Evolutionary conservation across 2,113 vertebrate genomes (phyloP), one percentile per base, ranked within the genome.

Genomic region (Naja naja): DNA sequence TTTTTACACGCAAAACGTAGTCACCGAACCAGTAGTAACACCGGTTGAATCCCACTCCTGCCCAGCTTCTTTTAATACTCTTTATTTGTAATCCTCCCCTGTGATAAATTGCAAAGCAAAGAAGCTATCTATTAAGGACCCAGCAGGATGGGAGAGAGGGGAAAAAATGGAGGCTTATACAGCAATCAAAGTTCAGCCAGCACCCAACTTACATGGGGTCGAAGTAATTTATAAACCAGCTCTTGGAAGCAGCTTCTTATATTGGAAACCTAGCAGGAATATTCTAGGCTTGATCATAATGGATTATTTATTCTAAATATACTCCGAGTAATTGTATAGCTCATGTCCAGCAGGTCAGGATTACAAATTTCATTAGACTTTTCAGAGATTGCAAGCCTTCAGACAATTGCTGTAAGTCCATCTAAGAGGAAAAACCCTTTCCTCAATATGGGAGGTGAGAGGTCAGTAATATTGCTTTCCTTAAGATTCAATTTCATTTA

Each of bases 351-450:
- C 96, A 98, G 97, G 97, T 97, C 97, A 93, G 96, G 97, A 98
- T 98, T 98, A 98, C 96, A 95, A 94, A 98, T 97, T 98, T 96
- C 95, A 98, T 98, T 97, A 97, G 89, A 95, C 95, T 97, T 98
- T 98, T 96, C 91, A 95, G 96, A 96, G 89, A 97, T 94, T 97
- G 95, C 97, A 96, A 98, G 97, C 94, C 97, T 98, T 97, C 97
- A 96, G 97, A 97, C 96, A 98, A 97, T 98, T 98, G 98, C 96
- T 30, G 0, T 98, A 98, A 98, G 93, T 97, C 97, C 92, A 96
- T 93, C 95, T 96, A 96, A 96, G 95, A 97, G 97, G 96, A 98
- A 95, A 96, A 98, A 98, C 97, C 85, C 97, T 98, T 97, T 97
- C 88, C 94, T 97, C 91, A 97, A 96, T 97, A 98, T 97, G 96